These are phyloP conservation scores for Pteronura brasiliensis DNA, from an alignment of 2,113 vertebrate genomes.

Conservation along the genomic window DNA sequence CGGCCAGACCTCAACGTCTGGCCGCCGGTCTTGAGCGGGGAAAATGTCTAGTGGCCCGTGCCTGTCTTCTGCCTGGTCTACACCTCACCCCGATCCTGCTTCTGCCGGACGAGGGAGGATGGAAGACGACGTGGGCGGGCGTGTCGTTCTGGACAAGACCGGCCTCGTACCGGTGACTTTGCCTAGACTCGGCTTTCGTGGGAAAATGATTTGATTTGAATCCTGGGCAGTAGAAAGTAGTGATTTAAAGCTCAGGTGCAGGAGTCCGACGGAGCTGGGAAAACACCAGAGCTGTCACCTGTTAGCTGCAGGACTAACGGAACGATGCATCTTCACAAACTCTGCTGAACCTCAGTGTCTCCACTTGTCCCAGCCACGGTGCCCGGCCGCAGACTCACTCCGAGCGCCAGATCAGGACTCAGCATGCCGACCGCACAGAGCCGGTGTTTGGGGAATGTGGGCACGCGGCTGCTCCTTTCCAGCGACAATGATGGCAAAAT, in stretches of 20 bases:
- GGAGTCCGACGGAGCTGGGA: rapidly evolving
- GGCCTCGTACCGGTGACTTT: rapidly evolving
- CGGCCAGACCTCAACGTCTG: rapidly evolving
- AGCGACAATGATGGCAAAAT: rapidly evolving
- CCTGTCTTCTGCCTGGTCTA: rapidly evolving
- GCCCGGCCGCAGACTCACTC: neutral
- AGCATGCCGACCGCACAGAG: rapidly evolving
- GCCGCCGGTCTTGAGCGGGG: rapidly evolving
- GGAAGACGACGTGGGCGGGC: rapidly evolving
- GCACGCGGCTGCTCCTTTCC: rapidly evolving
- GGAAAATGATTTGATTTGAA: neutral
- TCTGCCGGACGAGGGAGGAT: neutral
- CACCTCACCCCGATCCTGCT: neutral
- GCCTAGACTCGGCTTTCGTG: neutral
- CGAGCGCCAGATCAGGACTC: rapidly evolving
- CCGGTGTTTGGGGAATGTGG: rapidly evolving
- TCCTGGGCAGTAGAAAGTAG: neutral
- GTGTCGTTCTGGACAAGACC: neutral
- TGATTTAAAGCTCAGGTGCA: rapidly evolving
- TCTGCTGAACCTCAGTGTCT: neutral
- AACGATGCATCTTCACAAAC: rapidly evolving
- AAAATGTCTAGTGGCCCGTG: rapidly evolving
- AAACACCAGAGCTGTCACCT: rapidly evolving
- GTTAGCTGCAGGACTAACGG: rapidly evolving
- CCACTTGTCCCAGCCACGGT: rapidly evolving